Base-by-base conservation (phyloP, 2,113 vertebrate species). In the Gambusia holbrooki region DNA sequence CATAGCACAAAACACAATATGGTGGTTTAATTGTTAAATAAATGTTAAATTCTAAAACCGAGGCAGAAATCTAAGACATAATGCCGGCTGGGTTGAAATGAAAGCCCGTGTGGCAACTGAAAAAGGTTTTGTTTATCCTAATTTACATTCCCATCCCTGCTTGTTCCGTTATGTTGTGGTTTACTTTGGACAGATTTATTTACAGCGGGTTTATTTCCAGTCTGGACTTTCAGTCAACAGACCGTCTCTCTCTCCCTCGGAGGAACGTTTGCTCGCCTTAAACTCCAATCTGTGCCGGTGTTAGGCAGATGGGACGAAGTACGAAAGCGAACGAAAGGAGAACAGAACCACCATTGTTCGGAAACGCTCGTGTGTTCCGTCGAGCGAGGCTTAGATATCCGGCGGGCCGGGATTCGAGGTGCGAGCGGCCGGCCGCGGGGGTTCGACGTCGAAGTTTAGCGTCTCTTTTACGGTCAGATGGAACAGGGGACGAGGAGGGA, bases 231-330 rank as follows among this genome's bases (percentile, higher is more conserved):
- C 32, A 60, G 48, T 69, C 29, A 28, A 13, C n/a, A 54, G 27
- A 9, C 8, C 30, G 32, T 63, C 33, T 66, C 60, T 33, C 63
- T 19, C 10, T 10, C 35, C 73, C 2, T 82, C 68, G 48, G 51
- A 79, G 64, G 61, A 30, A 76, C 84, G 48, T 88, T 85, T 79
- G 65, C 3, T 71, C 27, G 85, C 80, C 69, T 79, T 81, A 84
- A 81, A 77, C 19, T 70, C 71, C 84, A 79, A 76, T 83, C 84
- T 87, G 89, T 81, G 84, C 62, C 28, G 6, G 48, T 62, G 62
- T 72, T 28, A 8, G 29, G 70, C 87, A 87, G 89, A 86, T 74
- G 73, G 72, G 65, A 58, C 12, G 45, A 33, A 22, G 62, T 54
- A 72, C 25, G 37, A 62, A 28, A 22, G 62, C 45, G 27, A 62